These are phyloP conservation scores for Eulemur macaco DNA, from an alignment of 2,113 vertebrate species.

Conservation along the genomic window DNA sequence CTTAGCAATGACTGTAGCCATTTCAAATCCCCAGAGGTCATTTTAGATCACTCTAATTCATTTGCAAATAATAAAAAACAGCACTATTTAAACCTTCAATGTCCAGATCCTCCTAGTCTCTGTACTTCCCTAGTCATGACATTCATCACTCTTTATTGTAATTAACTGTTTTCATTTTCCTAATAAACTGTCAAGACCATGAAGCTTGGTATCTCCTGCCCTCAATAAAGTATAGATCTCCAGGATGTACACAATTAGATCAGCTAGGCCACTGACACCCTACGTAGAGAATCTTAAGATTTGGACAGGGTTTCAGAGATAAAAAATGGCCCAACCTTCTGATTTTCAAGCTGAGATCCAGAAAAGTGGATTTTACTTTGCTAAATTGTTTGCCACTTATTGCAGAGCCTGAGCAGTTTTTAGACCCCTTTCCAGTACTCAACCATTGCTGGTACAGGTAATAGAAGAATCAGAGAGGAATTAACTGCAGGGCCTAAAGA, in stretches of 20 bases:
- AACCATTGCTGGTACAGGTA: neutral
- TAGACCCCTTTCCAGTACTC: neutral
- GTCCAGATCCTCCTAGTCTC: neutral
- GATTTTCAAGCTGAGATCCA: neutral
- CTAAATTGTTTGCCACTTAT: neutral
- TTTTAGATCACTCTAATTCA: neutral
- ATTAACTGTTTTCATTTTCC: neutral
- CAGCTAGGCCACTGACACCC: neutral
- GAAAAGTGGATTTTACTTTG: neutral
- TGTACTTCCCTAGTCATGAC: neutral
- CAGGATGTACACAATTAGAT: neutral
- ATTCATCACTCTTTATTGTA: neutral
- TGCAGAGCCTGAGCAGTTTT: neutral
- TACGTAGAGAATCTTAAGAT: neutral
- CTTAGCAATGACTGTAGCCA: neutral
- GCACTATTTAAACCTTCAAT: neutral
- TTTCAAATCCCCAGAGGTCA: neutral
- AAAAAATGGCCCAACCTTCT: neutral
- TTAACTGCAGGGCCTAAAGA: neutral
- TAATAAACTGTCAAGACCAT: neutral
- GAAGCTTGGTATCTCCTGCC: neutral
- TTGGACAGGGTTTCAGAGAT: neutral
- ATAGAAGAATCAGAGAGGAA: neutral
- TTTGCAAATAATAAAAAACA: neutral
- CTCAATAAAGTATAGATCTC: neutral